phyloP scores from a whole-genome alignment of 2,797 vertebrate genomes.

The Acanthornis magna region DNA sequence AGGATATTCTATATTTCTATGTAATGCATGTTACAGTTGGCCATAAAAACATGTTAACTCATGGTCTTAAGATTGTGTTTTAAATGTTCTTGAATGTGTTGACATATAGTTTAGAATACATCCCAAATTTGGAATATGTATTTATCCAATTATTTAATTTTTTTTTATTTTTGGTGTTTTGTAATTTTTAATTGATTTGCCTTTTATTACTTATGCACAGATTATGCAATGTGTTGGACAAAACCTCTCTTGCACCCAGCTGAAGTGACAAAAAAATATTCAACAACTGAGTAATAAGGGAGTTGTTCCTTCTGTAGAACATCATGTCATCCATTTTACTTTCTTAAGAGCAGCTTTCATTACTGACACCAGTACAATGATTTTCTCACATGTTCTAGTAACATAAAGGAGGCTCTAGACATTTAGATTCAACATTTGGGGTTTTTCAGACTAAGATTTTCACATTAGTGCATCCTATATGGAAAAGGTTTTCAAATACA shows the following conservation, averaged over 20 bases:
- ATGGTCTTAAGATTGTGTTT: background rate
- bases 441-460: background rate
- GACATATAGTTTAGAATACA: background rate
- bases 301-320: constrained; percentile 27
- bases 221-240: background rate
- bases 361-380: background rate
- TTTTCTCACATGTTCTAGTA: background rate
- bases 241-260: background rate
- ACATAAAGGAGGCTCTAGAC: background rate
- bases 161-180: background rate
- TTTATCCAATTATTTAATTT: background rate
- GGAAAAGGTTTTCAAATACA: background rate
- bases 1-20: background rate
- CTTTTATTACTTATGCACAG: constrained; percentile 34
- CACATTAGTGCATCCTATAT: background rate
- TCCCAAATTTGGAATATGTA: background rate
- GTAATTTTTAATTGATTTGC: background rate
- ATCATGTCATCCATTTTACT: background rate
- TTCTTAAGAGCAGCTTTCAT: background rate
- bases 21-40: background rate
- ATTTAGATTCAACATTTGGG: background rate
- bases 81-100: constrained; percentile 9
- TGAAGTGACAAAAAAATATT: constrained; percentile 6
- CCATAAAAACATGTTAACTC: background rate
- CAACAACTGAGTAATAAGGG: background rate